Base-by-base conservation (phyloP, 2,113 vertebrate genomes). In the Circaetus cinerascens region DNA sequence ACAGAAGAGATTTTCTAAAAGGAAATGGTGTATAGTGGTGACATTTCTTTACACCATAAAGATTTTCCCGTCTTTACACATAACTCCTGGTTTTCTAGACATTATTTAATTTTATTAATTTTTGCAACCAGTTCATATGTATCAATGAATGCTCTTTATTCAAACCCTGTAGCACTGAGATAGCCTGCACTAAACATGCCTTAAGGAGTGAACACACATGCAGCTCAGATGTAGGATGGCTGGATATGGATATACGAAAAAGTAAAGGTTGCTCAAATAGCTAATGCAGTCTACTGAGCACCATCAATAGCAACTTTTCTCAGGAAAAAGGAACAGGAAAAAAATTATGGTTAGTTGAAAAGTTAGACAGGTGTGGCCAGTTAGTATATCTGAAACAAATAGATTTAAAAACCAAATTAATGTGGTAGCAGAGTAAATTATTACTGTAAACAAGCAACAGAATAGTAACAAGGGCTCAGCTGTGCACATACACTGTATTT, bases 401-500 rank as follows among this genome's bases (percentile, higher is more conserved):
- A 40, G 27, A 22, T 81, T 57, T 71, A 88, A 92, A 92, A 67
- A 56, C 21, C 7, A 84, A 72, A 75, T 81, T 45, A 69, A 83
- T 40, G 15, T 36, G 11, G 43, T 41, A 50, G 30, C 8, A 73
- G 72, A 80, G 7, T 60, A 48, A 76, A 79, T 68, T 34, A 34
- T 25, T 60, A 48, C 34, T 51, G n/a, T 34, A 48, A 86, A 46
- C 6, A 64, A 84, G 18, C 16, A 67, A 63, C 46, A 88, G 50
- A 48, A 63, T 9, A 74, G 22, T 45, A 71, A 84, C 0, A 1
- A 88, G 9, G 13, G 21, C 27, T 86, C 27, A 51, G 59, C 15
- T 76, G 10, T 46, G 26, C 30, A n/a, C 0, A 0, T 45, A 40
- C 2, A 1, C 8, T 8, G 4, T 14, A 30, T 69, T 84, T 81